Evolutionary conservation across 1,140 invertebrate species (phyloP).

Genomic region (Hyposmocoma kahamanoa): DNA sequence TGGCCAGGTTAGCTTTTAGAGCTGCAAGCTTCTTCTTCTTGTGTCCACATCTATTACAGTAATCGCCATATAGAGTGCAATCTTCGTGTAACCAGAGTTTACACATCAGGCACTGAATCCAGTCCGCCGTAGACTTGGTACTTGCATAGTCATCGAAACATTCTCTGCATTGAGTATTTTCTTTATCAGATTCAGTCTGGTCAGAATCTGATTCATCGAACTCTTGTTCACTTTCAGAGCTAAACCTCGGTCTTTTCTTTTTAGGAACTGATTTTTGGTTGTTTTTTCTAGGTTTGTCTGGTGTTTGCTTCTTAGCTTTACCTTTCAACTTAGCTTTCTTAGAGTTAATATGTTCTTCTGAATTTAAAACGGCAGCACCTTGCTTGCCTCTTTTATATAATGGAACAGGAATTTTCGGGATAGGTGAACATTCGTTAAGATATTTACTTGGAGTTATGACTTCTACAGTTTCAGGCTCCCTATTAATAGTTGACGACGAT

Average conservation of each 20-base stretch:
- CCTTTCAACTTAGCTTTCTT: slow-evolving; percentile 3
- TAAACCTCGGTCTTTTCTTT: slow-evolving; percentile 1
- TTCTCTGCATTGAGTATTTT: slow-evolving; percentile 3
- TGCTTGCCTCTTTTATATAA: slow-evolving; percentile 5
- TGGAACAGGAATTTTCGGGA: slow-evolving; percentile 2
- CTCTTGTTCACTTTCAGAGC: slow-evolving; percentile 4
- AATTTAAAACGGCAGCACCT: slow-evolving; percentile 5
- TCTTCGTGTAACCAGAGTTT: not conserved
- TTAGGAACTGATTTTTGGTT: slow-evolving; percentile 1
- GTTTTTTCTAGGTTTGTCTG: not conserved
- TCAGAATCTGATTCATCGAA: not conserved
- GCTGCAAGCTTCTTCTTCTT: slow-evolving; percentile 3
- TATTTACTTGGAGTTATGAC: no score
- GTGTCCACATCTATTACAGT: slow-evolving; percentile 3
- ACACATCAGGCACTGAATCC: slow-evolving; percentile 6
- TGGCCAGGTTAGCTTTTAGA: not conserved
- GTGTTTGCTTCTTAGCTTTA: slow-evolving; percentile 1
- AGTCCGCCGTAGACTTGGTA: not conserved
- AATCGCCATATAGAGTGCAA: slow-evolving; percentile 5
- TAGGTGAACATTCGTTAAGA: slow-evolving; percentile 3
- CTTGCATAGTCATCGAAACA: slow-evolving; percentile 1
- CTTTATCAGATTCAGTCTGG: slow-evolving; percentile 2
- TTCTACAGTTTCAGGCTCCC: not conserved
- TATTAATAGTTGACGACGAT: not conserved
- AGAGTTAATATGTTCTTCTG: not conserved